These are phyloP conservation scores for Myathropa florea DNA, from an alignment of 2,888 invertebrate species.

Conservation along the genomic window DNA sequence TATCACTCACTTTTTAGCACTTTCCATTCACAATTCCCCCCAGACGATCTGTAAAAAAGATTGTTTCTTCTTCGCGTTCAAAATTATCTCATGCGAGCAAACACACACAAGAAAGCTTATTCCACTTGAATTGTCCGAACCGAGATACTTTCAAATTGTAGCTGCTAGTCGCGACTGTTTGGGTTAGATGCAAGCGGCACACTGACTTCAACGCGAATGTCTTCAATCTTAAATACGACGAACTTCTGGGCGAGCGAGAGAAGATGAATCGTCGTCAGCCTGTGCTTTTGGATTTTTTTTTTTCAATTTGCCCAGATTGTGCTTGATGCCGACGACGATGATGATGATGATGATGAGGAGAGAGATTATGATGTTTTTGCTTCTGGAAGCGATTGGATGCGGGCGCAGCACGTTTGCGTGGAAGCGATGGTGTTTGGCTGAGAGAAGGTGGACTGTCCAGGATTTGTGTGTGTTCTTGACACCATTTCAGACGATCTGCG, in stretches of 20 bases:
- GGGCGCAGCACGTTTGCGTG: background rate
- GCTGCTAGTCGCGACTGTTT: conserved; percentile 44
- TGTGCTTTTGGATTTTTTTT: conserved; percentile 55
- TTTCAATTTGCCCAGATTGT: conserved; percentile 40
- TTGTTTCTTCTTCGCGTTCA: background rate
- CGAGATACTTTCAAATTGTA: conserved; percentile 13
- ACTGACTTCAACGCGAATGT: conserved; percentile 52
- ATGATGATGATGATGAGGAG: conserved; percentile 9
- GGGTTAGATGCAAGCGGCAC: conserved; percentile 57
- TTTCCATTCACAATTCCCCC: conserved; percentile 17
- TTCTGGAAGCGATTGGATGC: background rate
- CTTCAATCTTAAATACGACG: conserved; percentile 63
- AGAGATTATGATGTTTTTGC: background rate
- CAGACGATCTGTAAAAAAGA: background rate
- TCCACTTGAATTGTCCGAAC: background rate
- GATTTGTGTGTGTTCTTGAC: background rate
- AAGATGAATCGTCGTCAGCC: conserved; percentile 29
- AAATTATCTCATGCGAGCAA: conserved; percentile 53
- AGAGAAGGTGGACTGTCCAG: background rate
- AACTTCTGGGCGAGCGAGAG: conserved; percentile 1
- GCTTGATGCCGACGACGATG: conserved; percentile 11
- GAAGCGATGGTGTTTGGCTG: conserved; percentile 3
- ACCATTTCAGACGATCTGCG: background rate
- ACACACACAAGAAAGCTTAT: conserved; percentile 23
- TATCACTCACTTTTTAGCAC: conserved; percentile 58